A percentile compares a stretch with the other conserved stretches of the same genome.
Evolutionary conservation across 1,140 invertebrate genomes (phyloP).

Genomic region (Latrodectus geometricus): DNA sequence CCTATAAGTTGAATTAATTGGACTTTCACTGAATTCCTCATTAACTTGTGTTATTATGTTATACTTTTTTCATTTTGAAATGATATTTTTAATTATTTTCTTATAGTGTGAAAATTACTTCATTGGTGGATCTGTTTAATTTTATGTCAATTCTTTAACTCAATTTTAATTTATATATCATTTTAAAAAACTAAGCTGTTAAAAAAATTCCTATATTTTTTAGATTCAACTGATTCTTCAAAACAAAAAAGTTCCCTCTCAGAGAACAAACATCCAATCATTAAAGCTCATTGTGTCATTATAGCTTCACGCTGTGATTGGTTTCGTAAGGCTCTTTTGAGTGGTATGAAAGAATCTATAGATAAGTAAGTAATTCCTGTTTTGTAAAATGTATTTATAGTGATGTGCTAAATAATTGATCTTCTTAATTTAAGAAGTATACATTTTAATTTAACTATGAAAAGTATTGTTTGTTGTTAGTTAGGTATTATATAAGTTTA

Average conservation of each 20-base stretch:
- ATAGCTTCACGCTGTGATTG: conserved; percentile 78
- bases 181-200: neutral
- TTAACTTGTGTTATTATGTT: no score
- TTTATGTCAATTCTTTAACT: neutral
- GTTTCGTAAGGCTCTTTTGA: conserved; percentile 78
- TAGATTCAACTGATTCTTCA: neutral
- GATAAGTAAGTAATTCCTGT: conserved; percentile 71
- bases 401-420: neutral
- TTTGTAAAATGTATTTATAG: neutral
- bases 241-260: no score
- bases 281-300: conserved; percentile 76
- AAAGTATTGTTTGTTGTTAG: no score
- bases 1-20: no score
- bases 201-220: neutral
- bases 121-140: no score
- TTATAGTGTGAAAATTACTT: no score
- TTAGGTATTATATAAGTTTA: no score
- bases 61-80: no score
- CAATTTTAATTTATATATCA: neutral
- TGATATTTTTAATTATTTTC: no score
- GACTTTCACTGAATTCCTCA: no score
- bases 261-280: conserved; percentile 24
- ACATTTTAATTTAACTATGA: neutral
- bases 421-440: neutral
- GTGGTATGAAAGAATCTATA: conserved; percentile 80